Evolutionary conservation across 2,797 vertebrate species (phyloP).

Genomic region (Odontamblyopus rebecca): DNA sequence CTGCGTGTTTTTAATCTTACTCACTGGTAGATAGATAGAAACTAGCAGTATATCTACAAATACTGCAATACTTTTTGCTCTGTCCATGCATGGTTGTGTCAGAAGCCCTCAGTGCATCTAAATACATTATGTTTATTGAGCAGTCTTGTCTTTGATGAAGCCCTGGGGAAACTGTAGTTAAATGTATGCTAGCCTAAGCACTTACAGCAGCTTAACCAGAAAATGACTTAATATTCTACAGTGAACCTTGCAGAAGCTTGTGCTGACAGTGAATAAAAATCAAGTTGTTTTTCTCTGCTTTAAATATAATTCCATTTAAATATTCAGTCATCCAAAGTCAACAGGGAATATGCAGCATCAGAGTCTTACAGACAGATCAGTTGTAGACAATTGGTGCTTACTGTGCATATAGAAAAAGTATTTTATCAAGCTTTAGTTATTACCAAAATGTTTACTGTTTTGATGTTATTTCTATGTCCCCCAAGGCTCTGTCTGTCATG

Average conservation of each 20-base stretch:
- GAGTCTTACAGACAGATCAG: conserved; percentile 9
- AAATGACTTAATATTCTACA: conserved; percentile 37
- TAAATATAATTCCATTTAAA: conserved; percentile 12
- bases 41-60: neutral
- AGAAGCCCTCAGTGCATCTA: neutral
- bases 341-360: neutral
- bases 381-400: conserved; percentile 11
- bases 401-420: neutral
- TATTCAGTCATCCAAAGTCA: conserved; percentile 7
- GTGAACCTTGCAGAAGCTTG: conserved; percentile 22
- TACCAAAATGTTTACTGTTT: neutral
- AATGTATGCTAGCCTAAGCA: conserved; percentile 46
- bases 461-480: neutral
- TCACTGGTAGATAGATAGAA: neutral
- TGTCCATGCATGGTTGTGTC: neutral
- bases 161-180: conserved; percentile 15
- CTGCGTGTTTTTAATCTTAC: neutral
- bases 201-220: conserved; percentile 46
- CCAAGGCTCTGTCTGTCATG: neutral
- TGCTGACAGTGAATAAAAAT: conserved; percentile 47
- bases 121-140: conserved; percentile 24
- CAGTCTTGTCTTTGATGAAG: conserved; percentile 11
- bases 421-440: neutral
- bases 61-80: conserved; percentile 7
- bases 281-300: conserved; percentile 25